Evolutionary conservation across 2,888 invertebrate species (phyloP).

Genomic region (Heteromyza rotundicornis): DNA sequence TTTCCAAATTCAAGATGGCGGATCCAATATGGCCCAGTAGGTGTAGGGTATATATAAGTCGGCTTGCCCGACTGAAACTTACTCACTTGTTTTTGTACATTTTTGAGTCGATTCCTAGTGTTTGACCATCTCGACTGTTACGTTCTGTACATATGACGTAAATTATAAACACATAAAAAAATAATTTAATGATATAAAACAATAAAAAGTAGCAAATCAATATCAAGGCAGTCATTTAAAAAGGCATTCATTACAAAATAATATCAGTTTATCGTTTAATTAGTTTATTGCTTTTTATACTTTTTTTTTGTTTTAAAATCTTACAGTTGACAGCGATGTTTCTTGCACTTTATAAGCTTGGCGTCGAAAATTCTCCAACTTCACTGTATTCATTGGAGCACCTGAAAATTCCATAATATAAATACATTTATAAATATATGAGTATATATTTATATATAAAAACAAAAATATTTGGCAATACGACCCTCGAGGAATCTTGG

Average conservation of each 20-base stretch:
- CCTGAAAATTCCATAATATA: constrained; percentile 66
- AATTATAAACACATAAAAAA: neutral
- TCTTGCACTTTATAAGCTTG: constrained; percentile 78
- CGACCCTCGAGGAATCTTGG: too few species aligned
- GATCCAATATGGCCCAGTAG: too few species aligned
- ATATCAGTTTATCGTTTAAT: constrained; percentile 34
- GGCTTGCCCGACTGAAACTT: too few species aligned
- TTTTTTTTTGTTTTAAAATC: constrained; percentile 48
- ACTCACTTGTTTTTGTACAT: too few species aligned
- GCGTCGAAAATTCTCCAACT: constrained; percentile 77
- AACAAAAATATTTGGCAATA: too few species aligned
- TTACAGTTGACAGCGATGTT: constrained; percentile 82
- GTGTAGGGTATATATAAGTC: too few species aligned
- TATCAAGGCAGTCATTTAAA: constrained; percentile 42
- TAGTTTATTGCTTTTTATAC: constrained; percentile 13
- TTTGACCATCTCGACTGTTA: too few species aligned
- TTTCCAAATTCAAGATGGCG: too few species aligned
- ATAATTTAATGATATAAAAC: constrained; percentile 28
- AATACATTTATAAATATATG: neutral
- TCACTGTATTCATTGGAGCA: constrained; percentile 82
- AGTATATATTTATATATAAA: neutral
- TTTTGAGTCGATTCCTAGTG: too few species aligned
- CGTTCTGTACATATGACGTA: too few species aligned
- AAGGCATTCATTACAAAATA: constrained; percentile 41
- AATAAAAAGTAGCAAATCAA: constrained; percentile 42